Evolutionary conservation across 2,888 invertebrate species (phyloP).

Genomic region (Podabrus alpinus): DNA sequence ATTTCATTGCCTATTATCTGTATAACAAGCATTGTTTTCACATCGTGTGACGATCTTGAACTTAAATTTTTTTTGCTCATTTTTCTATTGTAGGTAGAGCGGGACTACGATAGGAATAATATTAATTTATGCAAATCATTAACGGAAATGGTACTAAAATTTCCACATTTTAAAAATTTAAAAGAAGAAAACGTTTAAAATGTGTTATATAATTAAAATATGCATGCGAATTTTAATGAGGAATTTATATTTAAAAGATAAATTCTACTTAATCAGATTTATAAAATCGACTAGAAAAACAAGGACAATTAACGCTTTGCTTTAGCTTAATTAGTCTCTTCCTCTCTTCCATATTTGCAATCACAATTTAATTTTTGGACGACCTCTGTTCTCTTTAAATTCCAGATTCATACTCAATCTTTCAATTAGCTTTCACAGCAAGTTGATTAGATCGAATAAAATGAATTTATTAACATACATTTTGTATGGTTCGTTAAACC

Average conservation of each 20-base stretch:
- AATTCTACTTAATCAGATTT: background rate
- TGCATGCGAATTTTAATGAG: background rate
- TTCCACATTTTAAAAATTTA: background rate
- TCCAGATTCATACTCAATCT: background rate
- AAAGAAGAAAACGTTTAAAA: background rate
- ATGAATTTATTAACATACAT: background rate
- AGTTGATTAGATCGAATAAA: background rate
- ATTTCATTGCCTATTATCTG: background rate
- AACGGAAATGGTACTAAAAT: background rate
- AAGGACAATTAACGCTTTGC: background rate
- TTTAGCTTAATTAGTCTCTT: too few species aligned
- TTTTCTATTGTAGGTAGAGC: background rate
- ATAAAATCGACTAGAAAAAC: background rate
- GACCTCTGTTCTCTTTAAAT: too few species aligned
- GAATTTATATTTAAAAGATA: background rate
- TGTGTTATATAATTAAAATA: background rate
- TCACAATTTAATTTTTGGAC: too few species aligned
- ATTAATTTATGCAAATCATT: background rate
- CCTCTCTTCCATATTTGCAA: too few species aligned
- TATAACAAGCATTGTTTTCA: slow-evolving; percentile 3
- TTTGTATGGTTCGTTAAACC: background rate
- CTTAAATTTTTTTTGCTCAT: background rate
- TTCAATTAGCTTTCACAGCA: background rate
- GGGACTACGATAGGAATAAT: background rate
- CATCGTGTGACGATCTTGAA: slow-evolving; percentile 10